phyloP scores from a whole-genome alignment of 2,797 vertebrate species.

The Sebastes melanostomus region DNA sequence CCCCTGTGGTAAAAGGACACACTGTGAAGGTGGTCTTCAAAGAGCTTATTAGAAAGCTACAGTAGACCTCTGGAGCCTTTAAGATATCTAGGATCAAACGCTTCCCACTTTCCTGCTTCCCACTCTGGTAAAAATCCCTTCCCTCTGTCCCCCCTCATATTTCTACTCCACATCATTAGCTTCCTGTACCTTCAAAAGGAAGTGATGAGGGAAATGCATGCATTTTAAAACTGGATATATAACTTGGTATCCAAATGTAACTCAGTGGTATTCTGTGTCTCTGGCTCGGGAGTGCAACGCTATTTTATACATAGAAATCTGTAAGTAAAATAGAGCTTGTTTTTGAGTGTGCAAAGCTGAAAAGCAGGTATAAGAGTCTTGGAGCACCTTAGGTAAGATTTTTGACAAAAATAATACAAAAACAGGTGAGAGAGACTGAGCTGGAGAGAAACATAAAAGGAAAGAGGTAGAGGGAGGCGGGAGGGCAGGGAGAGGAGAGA shows the following conservation, averaged over 20 bases:
- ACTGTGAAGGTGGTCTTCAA: conserved; percentile 73
- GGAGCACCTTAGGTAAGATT: background rate
- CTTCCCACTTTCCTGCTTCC: conserved; percentile 50
- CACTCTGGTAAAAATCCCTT: conserved; percentile 44
- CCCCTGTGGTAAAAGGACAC: conserved; percentile 51
- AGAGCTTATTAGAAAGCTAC: conserved; percentile 68
- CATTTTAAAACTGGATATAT: conserved; percentile 40
- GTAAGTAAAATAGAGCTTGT: background rate
- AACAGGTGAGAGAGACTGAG: background rate
- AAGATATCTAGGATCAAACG: conserved; percentile 76
- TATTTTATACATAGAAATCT: background rate
- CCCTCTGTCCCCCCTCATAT: background rate
- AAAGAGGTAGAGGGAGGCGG: background rate
- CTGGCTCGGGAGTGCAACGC: background rate
- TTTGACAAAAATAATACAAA: background rate
- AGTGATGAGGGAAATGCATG: conserved; percentile 45
- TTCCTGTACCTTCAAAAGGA: conserved; percentile 59
- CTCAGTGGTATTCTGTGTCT: background rate
- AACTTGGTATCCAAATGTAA: conserved; percentile 7
- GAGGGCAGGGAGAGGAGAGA: background rate
- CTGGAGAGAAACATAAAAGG: background rate
- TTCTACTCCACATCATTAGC: conserved; percentile 69
- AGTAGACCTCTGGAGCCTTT: conserved; percentile 73
- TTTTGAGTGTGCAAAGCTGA: background rate
- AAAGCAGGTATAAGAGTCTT: background rate